Evolutionary conservation across 2,888 invertebrate species (phyloP), one percentile per base, ranked within the genome.

Genomic region (Drosophila austrosaltans): DNA sequence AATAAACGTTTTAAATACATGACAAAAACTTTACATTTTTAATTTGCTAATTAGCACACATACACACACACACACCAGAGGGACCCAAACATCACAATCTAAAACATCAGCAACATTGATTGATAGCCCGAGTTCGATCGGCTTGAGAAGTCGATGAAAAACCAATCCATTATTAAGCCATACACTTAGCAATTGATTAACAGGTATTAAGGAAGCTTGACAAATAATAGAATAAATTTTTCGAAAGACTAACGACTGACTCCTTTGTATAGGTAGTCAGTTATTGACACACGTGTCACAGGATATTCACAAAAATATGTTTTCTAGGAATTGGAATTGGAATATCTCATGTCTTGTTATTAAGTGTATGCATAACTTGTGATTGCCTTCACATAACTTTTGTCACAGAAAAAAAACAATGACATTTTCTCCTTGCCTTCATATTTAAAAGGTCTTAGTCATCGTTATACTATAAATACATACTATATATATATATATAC

Each of bases 401-500:
- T 63, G 75, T 22, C 44, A 59, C 87, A 81, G 86, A 48, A 44
- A 0, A 16, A 22, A 82, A 81, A 88, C 83, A 84, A 84, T 83
- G 89, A 88, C 83, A 83, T 82, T 82, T 78, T 75, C 73, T 61
- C 71, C 71, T 82, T 3, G 78, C 72, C 73, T 63, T 66, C 86
- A 73, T 74, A 86, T 83, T 86, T 77, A 86, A 84, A 84, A 79
- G 71, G 72, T 75, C 83, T 88, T 83, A 84, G 89, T 86, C 89
- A 84, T 84, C 89, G 89, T 72, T 73, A 82, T 66, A 36, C 32
- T 22, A 61, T 48, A 69, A 39, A 56, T 67, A 36, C 30, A 30
- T 30, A 30, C 30, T 39, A 69, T 69, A 60, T 56, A 7, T 8
- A 36, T 36, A 36, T 36, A 8, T 36, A 36, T 53, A 69, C 28